Evolutionary conservation across 1,140 invertebrate species (phyloP).

Genomic region (Oreohelix idahoensis): DNA sequence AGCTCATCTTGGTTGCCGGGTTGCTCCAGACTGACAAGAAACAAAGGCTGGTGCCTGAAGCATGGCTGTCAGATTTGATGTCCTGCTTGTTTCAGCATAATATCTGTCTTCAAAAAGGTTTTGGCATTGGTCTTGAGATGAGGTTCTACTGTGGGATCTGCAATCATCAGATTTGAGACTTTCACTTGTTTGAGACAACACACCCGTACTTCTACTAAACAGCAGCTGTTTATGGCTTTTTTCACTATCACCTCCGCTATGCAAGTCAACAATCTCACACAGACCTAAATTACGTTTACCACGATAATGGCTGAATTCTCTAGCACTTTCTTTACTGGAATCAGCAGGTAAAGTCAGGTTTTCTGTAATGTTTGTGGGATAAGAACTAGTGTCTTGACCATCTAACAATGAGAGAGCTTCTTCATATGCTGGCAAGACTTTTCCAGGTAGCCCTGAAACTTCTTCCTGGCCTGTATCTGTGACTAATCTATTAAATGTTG

Average conservation of each 20-base stretch:
- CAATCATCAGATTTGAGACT: neutral
- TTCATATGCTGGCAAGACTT: conserved; percentile 11
- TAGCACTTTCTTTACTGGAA: neutral
- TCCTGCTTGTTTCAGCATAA: neutral
- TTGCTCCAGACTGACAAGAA: neutral
- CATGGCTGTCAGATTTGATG: conserved; percentile 4
- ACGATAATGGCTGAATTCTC: neutral
- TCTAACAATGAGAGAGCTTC: neutral
- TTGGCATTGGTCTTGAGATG: neutral
- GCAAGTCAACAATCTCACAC: too few species aligned
- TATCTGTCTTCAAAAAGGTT: neutral
- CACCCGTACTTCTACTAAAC: too few species aligned
- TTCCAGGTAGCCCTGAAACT: neutral
- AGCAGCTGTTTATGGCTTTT: neutral
- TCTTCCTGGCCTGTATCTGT: neutral
- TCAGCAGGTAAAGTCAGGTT: too few species aligned
- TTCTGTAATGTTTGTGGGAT: neutral
- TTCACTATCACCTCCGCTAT: neutral
- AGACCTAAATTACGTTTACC: neutral
- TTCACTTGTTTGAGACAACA: neutral
- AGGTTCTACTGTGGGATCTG: too few species aligned
- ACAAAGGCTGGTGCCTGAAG: neutral
- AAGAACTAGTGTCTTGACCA: neutral
- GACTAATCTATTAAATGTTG: neutral
- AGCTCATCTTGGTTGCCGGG: conserved; percentile 24